Evolutionary conservation across 2,888 invertebrate genomes (phyloP).

Genomic region (Ophion ventricosus): DNA sequence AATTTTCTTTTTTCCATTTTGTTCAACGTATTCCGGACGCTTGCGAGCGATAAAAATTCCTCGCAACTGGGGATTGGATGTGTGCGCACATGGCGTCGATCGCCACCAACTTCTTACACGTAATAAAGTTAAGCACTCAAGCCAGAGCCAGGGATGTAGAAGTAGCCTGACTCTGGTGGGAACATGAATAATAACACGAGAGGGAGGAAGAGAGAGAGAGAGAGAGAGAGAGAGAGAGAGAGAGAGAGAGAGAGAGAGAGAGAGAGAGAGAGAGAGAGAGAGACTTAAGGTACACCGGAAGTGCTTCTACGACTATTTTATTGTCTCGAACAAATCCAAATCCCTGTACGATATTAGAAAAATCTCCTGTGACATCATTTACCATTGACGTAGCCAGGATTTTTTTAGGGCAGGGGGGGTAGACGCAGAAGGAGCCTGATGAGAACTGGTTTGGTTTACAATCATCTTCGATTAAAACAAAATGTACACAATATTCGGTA

Average conservation of each 20-base stretch:
- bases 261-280: not conserved
- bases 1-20: constrained; percentile 6
- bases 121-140: constrained; percentile 44
- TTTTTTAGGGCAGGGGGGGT: too few species aligned
- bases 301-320: not conserved
- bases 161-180: not conserved
- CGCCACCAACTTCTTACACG: constrained; percentile 45
- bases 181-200: constrained; percentile 8
- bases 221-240: not conserved
- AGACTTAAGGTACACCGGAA: constrained; percentile 17
- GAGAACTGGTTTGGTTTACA: too few species aligned
- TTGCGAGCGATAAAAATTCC: constrained; percentile 55
- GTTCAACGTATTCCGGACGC: constrained; percentile 1
- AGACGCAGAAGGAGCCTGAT: too few species aligned
- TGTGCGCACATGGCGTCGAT: constrained; percentile 40
- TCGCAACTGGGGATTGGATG: not conserved
- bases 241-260: not conserved
- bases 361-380: constrained; percentile 9
- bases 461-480: too few species aligned
- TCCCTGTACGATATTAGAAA: constrained; percentile 20
- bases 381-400: too few species aligned
- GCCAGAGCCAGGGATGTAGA: constrained; percentile 21
- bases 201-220: too few species aligned
- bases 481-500: too few species aligned
- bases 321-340: constrained; percentile 2